Conservation (phyloP, 2,888 invertebrate genomes). For the Agrochola litura region DNA sequence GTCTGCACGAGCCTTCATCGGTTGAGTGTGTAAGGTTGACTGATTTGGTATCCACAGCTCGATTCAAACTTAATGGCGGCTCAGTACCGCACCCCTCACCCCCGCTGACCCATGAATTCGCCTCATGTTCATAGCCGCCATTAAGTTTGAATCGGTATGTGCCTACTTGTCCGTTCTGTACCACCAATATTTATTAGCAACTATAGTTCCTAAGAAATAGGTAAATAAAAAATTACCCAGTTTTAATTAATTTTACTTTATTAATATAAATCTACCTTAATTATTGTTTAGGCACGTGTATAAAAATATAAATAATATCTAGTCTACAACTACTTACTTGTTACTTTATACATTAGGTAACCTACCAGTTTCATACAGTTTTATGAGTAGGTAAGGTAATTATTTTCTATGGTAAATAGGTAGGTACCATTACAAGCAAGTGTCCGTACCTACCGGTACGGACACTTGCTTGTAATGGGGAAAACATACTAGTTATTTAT, state of each 20-base stretch:
- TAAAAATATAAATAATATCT: constrained; percentile 63
- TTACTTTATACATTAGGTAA: constrained; percentile 29
- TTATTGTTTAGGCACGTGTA: constrained; percentile 64
- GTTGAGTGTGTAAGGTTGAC: too few relatives aligned
- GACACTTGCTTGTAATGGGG: background rate
- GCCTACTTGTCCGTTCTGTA: too few relatives aligned
- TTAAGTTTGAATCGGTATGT: too few relatives aligned
- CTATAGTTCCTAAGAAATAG: background rate
- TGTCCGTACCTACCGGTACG: too few relatives aligned
- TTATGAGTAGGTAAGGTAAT: constrained; percentile 37
- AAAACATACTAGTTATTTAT: background rate
- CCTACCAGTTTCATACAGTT: constrained; percentile 40
- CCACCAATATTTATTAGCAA: too few relatives aligned
- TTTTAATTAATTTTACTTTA: constrained; percentile 49
- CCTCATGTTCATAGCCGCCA: too few relatives aligned
- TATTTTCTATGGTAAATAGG: constrained; percentile 14
- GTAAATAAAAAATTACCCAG: background rate
- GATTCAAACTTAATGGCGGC: too few relatives aligned
- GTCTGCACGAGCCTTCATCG: too few relatives aligned
- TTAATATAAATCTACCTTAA: constrained; percentile 55
- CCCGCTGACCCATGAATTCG: too few relatives aligned
- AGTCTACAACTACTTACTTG: constrained; percentile 41
- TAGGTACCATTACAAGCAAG: too few relatives aligned
- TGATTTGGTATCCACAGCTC: too few relatives aligned
- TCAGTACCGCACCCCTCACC: too few relatives aligned